A percentile compares a stretch with the other conserved stretches of the same genome.
Conservation (phyloP, 2,888 invertebrate genomes). For the Ochropleura leucogaster region DNA sequence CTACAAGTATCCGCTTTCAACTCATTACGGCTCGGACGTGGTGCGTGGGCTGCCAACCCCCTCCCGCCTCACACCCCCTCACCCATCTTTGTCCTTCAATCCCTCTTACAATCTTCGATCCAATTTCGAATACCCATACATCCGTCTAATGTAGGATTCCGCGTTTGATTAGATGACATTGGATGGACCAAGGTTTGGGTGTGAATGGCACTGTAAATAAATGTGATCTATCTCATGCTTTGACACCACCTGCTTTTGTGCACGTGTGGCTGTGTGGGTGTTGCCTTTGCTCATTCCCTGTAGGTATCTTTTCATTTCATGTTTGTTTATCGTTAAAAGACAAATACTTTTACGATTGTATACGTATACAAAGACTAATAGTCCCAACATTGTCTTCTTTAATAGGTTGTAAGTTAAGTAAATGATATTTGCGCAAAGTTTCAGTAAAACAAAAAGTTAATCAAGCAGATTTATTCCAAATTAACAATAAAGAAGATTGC, state of each 20-base stretch:
- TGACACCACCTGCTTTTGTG: constrained; percentile 20
- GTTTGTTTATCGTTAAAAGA: constrained; percentile 27
- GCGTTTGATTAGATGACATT: constrained; percentile 81
- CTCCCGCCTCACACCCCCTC: constrained; percentile 69
- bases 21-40: constrained; percentile 90
- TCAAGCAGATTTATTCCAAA: constrained; percentile 77
- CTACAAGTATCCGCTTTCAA: constrained; percentile 91
- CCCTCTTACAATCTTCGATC: constrained; percentile 89
- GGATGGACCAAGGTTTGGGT: constrained; percentile 50
- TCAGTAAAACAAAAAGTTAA: constrained; percentile 64
- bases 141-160: constrained; percentile 84
- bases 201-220: constrained; percentile 51
- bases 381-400: constrained; percentile 24
- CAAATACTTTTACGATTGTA: constrained; percentile 7
- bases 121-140: constrained; percentile 88
- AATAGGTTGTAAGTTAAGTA: constrained; percentile 31
- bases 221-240: constrained; percentile 36
- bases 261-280: neutral
- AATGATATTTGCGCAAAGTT: constrained; percentile 53
- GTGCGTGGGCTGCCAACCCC: constrained; percentile 84
- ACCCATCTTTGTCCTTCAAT: constrained; percentile 88
- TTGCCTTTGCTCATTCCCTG: neutral
- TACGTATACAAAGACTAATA: constrained; percentile 18
- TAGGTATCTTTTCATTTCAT: constrained; percentile 8
- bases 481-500: constrained; percentile 85